Conservation (phyloP, 64 coral and sea anemone species). For the Dendronephthya gigantea region DNA sequence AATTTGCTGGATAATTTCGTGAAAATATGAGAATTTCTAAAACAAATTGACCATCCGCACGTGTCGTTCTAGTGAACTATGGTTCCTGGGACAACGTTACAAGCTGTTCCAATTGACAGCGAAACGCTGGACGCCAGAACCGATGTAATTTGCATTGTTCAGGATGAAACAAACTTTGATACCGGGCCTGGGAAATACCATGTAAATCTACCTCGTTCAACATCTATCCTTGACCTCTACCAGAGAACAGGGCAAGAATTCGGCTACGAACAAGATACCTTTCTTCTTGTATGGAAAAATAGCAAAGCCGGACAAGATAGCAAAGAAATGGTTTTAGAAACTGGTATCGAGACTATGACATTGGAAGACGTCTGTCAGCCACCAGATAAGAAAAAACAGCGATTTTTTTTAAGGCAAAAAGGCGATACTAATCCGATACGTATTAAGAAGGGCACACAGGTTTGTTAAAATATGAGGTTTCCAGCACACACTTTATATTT, state of each 20-base stretch:
- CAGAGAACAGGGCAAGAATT: not conserved
- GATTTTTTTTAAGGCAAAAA: not conserved
- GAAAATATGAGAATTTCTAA: not conserved
- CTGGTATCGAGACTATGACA: not conserved
- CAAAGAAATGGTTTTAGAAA: not conserved
- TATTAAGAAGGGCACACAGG: not conserved
- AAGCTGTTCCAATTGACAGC: not conserved
- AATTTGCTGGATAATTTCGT: not conserved
- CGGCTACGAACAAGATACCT: not conserved
- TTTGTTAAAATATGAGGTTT: too few species aligned
- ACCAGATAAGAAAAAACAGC: not conserved
- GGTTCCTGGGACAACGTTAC: not conserved
- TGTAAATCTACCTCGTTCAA: not conserved
- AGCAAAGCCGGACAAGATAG: not conserved
- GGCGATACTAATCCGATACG: not conserved
- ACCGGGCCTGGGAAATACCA: not conserved
- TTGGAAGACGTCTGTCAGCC: not conserved
- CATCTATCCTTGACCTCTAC: not conserved
- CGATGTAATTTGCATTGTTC: conserved; percentile 1
- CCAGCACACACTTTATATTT: too few species aligned
- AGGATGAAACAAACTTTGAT: not conserved
- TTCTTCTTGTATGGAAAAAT: conserved; percentile 1
- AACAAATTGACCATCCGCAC: not conserved
- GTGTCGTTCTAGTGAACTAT: not conserved
- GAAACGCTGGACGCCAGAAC: not conserved